Base-by-base conservation (phyloP, 2,113 vertebrate genomes). In the Heptranchias perlo region DNA sequence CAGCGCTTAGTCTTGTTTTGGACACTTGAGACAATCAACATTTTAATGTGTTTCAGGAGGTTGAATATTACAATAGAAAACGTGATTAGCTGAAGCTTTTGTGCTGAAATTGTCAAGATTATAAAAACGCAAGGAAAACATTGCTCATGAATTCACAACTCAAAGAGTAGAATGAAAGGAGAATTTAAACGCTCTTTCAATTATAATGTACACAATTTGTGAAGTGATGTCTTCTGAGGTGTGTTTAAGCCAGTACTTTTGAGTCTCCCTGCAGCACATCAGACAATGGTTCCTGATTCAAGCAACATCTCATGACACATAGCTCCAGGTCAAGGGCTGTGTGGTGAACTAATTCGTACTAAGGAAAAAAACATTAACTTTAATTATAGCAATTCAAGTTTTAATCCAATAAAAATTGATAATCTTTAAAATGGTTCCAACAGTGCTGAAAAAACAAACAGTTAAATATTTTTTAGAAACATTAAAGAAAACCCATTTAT, bases 71-170 rank as follows among this genome's bases (percentile, higher is more conserved):
- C 65, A 95, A 47, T 69, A 69, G 94, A 69, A 95, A 95, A 69
- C 44, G 23, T 95, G 94, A 95, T 95, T 69, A 69, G 94, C 28
- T 69, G 47, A 95, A 95, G 65, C 93, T 49, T 73, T 52, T 69
- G 44, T 25, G 25, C 47, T 35, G 28, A 52, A 47, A 18, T 52
- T 47, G 23, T 94, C 87, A 91, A 91, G 52, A 54, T 91, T 95
- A 31, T 31, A 69, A 95, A 94, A 94, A 65, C 25, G 62, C 92
- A 47, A 94, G 39, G 62, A 94, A 94, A 93, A 95, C 47, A 69
- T 69, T 95, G 94, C 65, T 52, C 94, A 49, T 52, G 65, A 69
- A 95, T 95, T 69, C 44, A 52, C 44, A 69, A 28, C 47, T 95
- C 64, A 35, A 69, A 95, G 44, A 69, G 39, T 69, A 95, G 64